Evolutionary conservation across 2,888 invertebrate species (phyloP), one percentile per base, ranked within the genome.

Genomic region (Xylota sylvarum): DNA sequence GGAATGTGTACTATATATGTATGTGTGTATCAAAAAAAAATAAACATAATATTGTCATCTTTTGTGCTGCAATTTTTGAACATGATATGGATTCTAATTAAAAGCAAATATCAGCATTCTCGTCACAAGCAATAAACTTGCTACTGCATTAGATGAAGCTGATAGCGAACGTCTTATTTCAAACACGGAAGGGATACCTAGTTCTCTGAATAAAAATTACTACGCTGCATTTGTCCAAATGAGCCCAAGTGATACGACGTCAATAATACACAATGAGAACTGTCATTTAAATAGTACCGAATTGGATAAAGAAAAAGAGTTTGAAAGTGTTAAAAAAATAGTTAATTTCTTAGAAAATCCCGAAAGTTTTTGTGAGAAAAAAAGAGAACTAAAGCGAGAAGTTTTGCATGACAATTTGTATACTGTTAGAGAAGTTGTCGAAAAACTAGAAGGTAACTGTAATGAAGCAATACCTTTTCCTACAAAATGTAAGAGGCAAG

Each of bases 1-100:
- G 19, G 32, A 62, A 64, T 55, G 52, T 65, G 14, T 67, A 10
- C 6, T 43, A 43, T 43, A 14, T 43, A 43, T 1, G 9, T 35
- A 35, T 35, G 32, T 32, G 6, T n/a, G 40, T 17, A 48, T 2
- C 1, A 2, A 9, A 65, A n/a, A 48, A 43, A 56, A 12, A n/a
- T 52, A 55, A 50, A 67, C 30, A 48, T 64, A 65, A 83, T 58
- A 48, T 23, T 65, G 55, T 67, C 30, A 81, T 65, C 23, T 67
- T 85, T 81, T 85, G 40, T 76, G 81, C 76, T 85, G 70, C 76
- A 67, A 76, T 30, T 67, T 50, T 9, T 40, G 12, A 32, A 12
- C 17, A 14, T 27, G n/a, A 17, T 35, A 60, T 56, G 65, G 73
- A 65, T 50, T 10, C 5, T 10, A 32, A 69, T 40, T 19, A 78